A percentile compares a stretch with the other conserved stretches of the same genome.
These are phyloP conservation scores for Macrochelys suwanniensis DNA, from an alignment of 2,797 vertebrate genomes.

Conservation along the genomic window DNA sequence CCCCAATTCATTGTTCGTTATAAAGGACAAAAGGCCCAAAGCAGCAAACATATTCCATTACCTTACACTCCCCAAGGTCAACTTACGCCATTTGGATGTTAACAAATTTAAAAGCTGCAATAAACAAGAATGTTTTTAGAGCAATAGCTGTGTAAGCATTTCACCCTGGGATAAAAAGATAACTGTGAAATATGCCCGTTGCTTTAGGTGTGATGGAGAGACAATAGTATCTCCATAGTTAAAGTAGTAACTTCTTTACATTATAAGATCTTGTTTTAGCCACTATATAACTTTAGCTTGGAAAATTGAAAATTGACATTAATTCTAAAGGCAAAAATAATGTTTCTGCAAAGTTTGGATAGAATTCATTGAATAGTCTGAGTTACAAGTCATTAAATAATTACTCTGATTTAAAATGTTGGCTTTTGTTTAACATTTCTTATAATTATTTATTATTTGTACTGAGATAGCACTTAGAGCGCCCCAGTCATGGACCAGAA, in stretches of 20 bases:
- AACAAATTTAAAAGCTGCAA: neutral
- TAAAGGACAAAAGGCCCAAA: neutral
- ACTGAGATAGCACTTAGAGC: accelerated
- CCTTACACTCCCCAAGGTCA: neutral
- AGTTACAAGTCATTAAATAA: neutral
- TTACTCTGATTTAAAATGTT: neutral
- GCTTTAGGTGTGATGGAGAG: neutral
- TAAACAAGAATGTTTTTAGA: neutral
- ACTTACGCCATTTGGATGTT: accelerated
- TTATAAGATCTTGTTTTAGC: neutral
- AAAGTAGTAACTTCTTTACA: neutral
- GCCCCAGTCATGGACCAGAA: accelerated
- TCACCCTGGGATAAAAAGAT: neutral
- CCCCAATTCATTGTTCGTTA: neutral
- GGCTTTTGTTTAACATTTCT: neutral
- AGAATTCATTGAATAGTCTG: neutral
- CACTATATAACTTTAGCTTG: neutral
- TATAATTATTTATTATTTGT: neutral
- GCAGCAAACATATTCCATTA: neutral
- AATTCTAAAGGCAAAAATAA: neutral
- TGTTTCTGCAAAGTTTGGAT: neutral
- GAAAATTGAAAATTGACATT: neutral
- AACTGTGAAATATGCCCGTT: neutral
- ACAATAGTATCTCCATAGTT: neutral
- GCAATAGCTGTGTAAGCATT: neutral